Percentiles rank a stretch among this genome's conserved stretches.
phyloP scores from a whole-genome alignment of 1,140 invertebrate genomes.

The Tigriopus japonicus region DNA sequence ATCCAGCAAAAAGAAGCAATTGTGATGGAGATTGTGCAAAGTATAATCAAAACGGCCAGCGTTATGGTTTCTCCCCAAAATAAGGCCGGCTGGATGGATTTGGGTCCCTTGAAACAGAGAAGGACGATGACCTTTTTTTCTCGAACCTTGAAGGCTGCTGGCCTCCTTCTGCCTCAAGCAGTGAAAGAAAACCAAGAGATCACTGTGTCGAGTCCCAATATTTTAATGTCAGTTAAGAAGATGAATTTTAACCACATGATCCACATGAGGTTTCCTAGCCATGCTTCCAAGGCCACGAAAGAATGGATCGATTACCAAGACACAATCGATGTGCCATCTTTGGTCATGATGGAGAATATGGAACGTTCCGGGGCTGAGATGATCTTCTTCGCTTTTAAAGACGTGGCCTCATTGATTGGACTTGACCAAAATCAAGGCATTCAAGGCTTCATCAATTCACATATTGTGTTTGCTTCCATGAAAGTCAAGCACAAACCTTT shows the following conservation, averaged over 20 bases:
- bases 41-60: too few relatives aligned
- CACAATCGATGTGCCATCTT: not conserved
- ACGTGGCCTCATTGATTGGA: too few relatives aligned
- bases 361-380: not conserved
- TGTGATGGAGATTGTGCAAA: not conserved
- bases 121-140: too few relatives aligned
- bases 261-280: not conserved
- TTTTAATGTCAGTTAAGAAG: not conserved
- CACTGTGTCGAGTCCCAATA: not conserved
- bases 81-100: too few relatives aligned
- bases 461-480: not conserved
- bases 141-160: not conserved
- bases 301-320: not conserved
- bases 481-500: not conserved
- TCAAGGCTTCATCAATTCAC: too few relatives aligned
- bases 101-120: too few relatives aligned
- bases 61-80: too few relatives aligned
- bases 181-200: not conserved
- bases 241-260: not conserved
- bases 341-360: not conserved
- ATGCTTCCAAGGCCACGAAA: not conserved
- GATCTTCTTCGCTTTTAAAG: not conserved
- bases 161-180: not conserved
- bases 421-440: too few relatives aligned
- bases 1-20: not conserved